phyloP scores from a whole-genome alignment of 1,140 invertebrate genomes.

The Bombus huntii region DNA sequence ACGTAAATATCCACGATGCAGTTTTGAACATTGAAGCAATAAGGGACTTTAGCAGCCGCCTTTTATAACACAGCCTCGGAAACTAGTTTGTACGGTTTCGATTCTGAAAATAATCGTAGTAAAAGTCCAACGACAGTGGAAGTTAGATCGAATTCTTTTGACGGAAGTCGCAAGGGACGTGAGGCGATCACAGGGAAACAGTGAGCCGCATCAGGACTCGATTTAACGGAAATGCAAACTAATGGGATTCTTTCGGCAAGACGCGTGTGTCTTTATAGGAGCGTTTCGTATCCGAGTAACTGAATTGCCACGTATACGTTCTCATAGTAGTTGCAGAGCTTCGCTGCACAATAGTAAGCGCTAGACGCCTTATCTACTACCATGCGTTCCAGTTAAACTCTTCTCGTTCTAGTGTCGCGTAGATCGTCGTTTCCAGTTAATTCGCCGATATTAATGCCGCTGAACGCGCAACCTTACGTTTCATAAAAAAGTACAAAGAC shows the following conservation, averaged over 20 bases:
- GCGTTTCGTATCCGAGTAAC: background rate
- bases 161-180: constrained; percentile 8
- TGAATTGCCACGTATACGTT: constrained; percentile 63
- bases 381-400: constrained; percentile 72
- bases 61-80: too few relatives aligned
- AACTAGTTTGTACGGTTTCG: too few relatives aligned
- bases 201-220: constrained; percentile 5
- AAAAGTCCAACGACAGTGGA: too few relatives aligned
- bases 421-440: constrained; percentile 69
- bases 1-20: too few relatives aligned
- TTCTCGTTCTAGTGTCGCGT: constrained; percentile 38
- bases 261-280: constrained; percentile 17
- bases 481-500: background rate
- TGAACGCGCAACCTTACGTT: constrained; percentile 50
- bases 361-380: constrained; percentile 64
- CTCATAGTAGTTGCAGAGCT: constrained; percentile 60
- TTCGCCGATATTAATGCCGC: constrained; percentile 65
- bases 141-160: constrained; percentile 4
- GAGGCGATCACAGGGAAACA: background rate
- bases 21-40: too few relatives aligned
- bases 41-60: too few relatives aligned
- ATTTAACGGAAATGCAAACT: constrained; percentile 41
- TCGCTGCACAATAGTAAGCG: constrained; percentile 60
- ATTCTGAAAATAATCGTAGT: too few relatives aligned
- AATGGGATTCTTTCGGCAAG: constrained; percentile 25